Evolutionary conservation across 2,888 invertebrate species (phyloP), one percentile per base, ranked within the genome.

Genomic region (Mellilla xanthometata): DNA sequence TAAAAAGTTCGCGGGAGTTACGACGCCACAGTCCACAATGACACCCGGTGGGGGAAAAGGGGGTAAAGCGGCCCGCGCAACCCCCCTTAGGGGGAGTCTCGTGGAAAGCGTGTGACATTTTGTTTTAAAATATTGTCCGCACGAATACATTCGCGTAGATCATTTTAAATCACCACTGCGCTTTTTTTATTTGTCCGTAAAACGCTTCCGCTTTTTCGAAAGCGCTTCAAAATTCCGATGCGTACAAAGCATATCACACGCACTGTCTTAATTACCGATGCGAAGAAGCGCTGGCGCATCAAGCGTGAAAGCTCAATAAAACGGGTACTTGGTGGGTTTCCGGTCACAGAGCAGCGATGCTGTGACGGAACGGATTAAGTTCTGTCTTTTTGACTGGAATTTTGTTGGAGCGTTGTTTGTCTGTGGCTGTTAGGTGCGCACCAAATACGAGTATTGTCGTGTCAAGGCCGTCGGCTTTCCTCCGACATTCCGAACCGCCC

Each of bases 1-100:
- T 89, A 89, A 89, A 89, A 89, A 89, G 88, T 89, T 89, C 87
- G 86, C 83, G 78, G n/a, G 82, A 89, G 88, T 88, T 88, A 89
- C 88, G 84, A 88, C 87, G 87, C 88, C 88, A 87, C 88, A 88
- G 88, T 88, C 88, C 86, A 87, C 87, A 88, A 81, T 84, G 86
- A 87, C 88, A 83, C 86, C 85, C 85, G 69, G 68, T 62, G 68
- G 69, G 68, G 68, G 76, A 65, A 56, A 63, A 54, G 55, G 31
- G 47, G 19, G 41, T 41, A 54, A 35, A 26, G 27, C 46, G 24
- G 12, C 34, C 46, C 24, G 1, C 4, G 42, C 41, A 56, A 42
- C 56, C 49, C 48, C 64, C 46, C 62, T 54, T 68, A 64, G 76
- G 73, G 66, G 83, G 67, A 76, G 79, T 79, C 77, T 78, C 84